These are phyloP conservation scores for Tetropium fuscum DNA, from an alignment of 2,888 invertebrate species.

Conservation along the genomic window DNA sequence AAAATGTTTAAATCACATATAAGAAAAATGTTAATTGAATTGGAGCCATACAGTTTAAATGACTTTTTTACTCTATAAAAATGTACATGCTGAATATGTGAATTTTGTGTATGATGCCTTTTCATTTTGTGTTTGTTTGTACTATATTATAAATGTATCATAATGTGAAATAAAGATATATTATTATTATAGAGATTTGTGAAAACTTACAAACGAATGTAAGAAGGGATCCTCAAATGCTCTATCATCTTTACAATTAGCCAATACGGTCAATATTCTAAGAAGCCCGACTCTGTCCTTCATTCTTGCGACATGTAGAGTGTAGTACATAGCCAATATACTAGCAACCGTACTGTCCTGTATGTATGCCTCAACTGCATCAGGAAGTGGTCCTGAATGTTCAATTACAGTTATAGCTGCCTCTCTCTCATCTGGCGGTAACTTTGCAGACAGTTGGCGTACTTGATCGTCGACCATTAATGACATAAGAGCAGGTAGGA, in stretches of 20 bases:
- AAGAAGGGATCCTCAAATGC: constrained; percentile 96
- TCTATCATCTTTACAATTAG: constrained; percentile 90
- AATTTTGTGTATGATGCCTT: too few relatives aligned
- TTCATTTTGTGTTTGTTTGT: too few relatives aligned
- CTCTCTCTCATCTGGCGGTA: constrained; percentile 94
- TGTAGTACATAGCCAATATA: constrained; percentile 95
- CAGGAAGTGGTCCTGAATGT: constrained; percentile 93
- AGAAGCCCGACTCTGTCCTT: constrained; percentile 85
- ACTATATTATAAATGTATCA: too few relatives aligned
- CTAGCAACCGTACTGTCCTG: constrained; percentile 93
- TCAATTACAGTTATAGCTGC: constrained; percentile 94
- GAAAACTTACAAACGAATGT: constrained; percentile 80
- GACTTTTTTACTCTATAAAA: too few relatives aligned
- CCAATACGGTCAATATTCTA: constrained; percentile 89
- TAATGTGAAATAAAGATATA: too few relatives aligned
- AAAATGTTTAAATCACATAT: too few relatives aligned
- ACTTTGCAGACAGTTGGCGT: constrained; percentile 83
- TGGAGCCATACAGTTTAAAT: too few relatives aligned
- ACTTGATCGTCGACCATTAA: constrained; percentile 93
- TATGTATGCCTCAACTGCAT: constrained; percentile 93
- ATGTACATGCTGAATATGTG: too few relatives aligned
- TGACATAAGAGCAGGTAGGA: constrained; percentile 92
- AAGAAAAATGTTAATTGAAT: too few relatives aligned
- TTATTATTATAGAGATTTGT: constrained; percentile 17
- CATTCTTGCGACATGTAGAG: constrained; percentile 86